Conservation (phyloP, 1,140 invertebrate species). For the Drosophila baimaii region DNA sequence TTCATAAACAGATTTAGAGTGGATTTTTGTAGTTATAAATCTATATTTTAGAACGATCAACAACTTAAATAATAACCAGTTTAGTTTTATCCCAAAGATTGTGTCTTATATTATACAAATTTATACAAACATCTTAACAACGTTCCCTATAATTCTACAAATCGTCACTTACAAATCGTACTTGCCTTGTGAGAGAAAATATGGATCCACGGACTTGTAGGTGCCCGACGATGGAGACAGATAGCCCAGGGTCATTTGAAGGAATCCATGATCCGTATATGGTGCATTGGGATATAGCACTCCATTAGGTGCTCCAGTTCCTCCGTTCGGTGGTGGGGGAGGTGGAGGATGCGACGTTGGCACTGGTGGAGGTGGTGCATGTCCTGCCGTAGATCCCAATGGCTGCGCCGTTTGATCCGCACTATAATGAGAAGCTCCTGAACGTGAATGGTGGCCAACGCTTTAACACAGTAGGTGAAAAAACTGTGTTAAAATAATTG, state of each 20-base stretch:
- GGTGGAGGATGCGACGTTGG: conserved; percentile 90
- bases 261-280: conserved; percentile 85
- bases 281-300: conserved; percentile 84
- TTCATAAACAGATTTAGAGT: no score
- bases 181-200: conserved; percentile 88
- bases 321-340: conserved; percentile 75
- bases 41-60: no score
- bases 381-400: conserved; percentile 29
- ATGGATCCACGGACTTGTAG: conserved; percentile 88
- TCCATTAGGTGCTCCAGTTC: conserved; percentile 43
- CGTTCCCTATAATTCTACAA: neutral
- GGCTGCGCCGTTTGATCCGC: conserved; percentile 11
- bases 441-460: conserved; percentile 11
- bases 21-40: no score
- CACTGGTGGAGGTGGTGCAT: conserved; percentile 75
- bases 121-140: neutral
- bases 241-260: conserved; percentile 88
- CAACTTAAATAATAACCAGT: no score
- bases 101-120: no score
- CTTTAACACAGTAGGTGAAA: neutral
- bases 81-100: no score
- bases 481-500: neutral
- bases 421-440: conserved; percentile 15
- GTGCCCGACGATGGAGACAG: conserved; percentile 86
- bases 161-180: neutral